phyloP scores from a whole-genome alignment of 2,797 vertebrate genomes.

The Vireo griseus region DNA sequence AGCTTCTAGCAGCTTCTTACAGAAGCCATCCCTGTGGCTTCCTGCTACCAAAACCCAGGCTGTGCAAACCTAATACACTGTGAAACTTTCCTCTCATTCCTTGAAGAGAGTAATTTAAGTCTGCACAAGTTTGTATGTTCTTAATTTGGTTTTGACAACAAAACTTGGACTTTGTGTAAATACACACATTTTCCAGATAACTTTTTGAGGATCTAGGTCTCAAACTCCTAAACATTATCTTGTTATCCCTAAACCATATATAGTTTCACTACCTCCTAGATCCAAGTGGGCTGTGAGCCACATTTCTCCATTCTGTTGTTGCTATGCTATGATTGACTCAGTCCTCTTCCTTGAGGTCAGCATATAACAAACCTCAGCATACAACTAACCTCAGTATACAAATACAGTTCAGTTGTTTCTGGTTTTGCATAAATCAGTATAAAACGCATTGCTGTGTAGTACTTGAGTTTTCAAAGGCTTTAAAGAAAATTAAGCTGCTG shows the following conservation, averaged over 20 bases:
- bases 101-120: not conserved
- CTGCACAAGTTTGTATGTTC: not conserved
- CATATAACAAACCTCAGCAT: not conserved
- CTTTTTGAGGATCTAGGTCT: not conserved
- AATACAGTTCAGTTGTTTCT: not conserved
- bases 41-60: not conserved
- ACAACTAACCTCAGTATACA: not conserved
- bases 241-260: not conserved
- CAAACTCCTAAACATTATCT: not conserved
- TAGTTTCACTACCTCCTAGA: not conserved
- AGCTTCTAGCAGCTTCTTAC: not conserved
- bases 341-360: not conserved
- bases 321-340: not conserved
- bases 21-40: not conserved
- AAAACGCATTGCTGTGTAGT: not conserved
- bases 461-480: not conserved
- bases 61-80: fast-evolving
- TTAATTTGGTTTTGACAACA: not conserved
- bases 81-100: not conserved
- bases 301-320: not conserved
- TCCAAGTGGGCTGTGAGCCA: not conserved
- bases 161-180: not conserved
- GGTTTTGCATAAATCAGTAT: not conserved
- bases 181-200: not conserved
- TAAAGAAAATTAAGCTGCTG: not conserved